These are phyloP conservation scores for Gymnoscopelus braueri DNA, from an alignment of 2,797 vertebrate species.

Conservation along the genomic window DNA sequence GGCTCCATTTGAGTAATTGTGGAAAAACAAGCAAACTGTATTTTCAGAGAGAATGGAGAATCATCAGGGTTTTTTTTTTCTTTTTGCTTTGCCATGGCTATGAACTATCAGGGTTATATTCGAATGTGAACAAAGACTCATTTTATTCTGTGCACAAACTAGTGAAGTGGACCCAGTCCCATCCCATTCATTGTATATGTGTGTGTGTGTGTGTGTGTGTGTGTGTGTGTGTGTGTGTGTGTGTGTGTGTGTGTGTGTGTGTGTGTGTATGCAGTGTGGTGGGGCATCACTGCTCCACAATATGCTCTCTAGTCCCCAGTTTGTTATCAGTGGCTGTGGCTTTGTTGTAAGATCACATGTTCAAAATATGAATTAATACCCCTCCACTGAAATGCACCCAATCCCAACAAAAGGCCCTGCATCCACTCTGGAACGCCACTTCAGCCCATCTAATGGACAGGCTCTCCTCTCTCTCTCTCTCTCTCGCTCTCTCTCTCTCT, in stretches of 20 bases:
- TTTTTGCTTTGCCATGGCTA: conserved; percentile 53
- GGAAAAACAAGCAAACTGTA: conserved; percentile 39
- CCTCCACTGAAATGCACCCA: conserved; percentile 76
- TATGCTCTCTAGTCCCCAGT: conserved; percentile 65
- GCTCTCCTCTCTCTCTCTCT: conserved; percentile 63
- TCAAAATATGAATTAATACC: conserved; percentile 79
- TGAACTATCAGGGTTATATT: conserved; percentile 48
- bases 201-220: neutral
- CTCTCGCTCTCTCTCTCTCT: conserved; percentile 60
- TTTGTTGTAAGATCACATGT: conserved; percentile 74
- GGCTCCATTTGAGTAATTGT: conserved; percentile 38
- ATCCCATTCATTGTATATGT: conserved; percentile 39
- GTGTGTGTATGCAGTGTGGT: no score
- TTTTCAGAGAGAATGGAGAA: conserved; percentile 59
- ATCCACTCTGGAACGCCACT: conserved; percentile 76
- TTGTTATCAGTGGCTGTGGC: conserved; percentile 71
- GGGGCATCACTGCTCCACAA: conserved; percentile 63
- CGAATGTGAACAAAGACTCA: conserved; percentile 63
- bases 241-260: no score
- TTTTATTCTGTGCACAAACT: conserved; percentile 67
- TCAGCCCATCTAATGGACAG: conserved; percentile 84
- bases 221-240: neutral
- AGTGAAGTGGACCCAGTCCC: conserved; percentile 67
- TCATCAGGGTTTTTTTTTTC: conserved; percentile 44
- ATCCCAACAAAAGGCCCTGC: conserved; percentile 72